A percentile compares a stretch with the other conserved stretches of the same genome.
phyloP scores from a whole-genome alignment of 1,140 invertebrate genomes.

The Drosophila virilis region DNA sequence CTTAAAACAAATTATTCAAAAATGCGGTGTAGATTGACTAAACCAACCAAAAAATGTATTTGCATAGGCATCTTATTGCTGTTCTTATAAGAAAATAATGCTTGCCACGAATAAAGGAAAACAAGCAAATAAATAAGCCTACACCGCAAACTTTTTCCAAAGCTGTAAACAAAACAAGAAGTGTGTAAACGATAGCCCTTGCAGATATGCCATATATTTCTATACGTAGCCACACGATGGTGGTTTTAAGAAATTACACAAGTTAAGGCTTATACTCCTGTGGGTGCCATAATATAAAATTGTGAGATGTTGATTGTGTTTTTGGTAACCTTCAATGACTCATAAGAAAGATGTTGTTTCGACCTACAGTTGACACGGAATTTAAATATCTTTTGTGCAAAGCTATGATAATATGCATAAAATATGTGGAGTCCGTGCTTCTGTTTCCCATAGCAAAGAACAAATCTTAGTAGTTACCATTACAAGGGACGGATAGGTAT shows the following conservation, averaged over 20 bases:
- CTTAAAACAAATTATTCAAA: slow-evolving; percentile 55
- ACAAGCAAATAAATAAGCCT: slow-evolving; percentile 20
- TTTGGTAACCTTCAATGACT: too few species aligned
- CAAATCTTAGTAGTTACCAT: too few species aligned
- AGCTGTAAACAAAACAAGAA: background rate
- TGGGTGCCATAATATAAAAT: background rate
- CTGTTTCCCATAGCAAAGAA: too few species aligned
- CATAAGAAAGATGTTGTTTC: background rate
- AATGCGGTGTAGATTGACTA: slow-evolving; percentile 65
- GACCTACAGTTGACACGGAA: too few species aligned
- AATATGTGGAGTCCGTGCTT: too few species aligned
- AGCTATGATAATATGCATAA: too few species aligned
- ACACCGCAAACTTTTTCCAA: slow-evolving; percentile 54
- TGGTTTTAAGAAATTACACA: background rate
- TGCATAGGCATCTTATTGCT: slow-evolving; percentile 49
- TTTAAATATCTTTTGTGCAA: too few species aligned
- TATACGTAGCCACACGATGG: background rate
- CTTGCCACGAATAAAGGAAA: slow-evolving; percentile 16
- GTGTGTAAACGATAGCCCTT: background rate
- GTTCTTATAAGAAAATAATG: slow-evolving; percentile 51
- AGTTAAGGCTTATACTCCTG: too few species aligned
- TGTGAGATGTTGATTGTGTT: slow-evolving; percentile 1
- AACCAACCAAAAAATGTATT: slow-evolving; percentile 34
- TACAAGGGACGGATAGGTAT: too few species aligned
- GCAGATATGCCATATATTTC: background rate